phyloP scores from a whole-genome alignment of 2,113 vertebrate genomes.

The Hippocampus abdominalis region DNA sequence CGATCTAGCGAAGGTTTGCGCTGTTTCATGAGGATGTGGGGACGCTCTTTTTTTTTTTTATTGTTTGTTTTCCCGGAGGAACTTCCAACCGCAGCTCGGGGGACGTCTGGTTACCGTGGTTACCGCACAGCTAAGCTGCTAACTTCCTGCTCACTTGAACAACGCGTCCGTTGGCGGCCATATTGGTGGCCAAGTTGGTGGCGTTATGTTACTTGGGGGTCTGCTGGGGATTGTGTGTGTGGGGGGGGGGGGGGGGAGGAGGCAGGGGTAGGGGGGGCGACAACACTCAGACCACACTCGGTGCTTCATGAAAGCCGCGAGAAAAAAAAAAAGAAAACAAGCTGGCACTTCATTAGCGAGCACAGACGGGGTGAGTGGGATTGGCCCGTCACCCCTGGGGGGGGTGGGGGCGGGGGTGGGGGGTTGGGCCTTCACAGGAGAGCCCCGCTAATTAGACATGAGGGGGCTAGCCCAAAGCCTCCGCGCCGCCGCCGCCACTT shows the following conservation, averaged over 20 bases:
- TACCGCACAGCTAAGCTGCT: not conserved
- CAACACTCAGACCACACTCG: slow-evolving; percentile 38
- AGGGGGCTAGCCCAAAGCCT: slow-evolving; percentile 55
- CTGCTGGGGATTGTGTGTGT: not conserved
- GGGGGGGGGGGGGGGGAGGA: slow-evolving; percentile 3
- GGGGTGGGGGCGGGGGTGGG: slow-evolving; percentile 3
- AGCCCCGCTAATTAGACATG: slow-evolving; percentile 72
- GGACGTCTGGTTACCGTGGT: not conserved
- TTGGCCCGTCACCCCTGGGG: slow-evolving; percentile 50
- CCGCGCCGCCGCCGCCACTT: slow-evolving; percentile 69
- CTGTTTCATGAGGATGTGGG: not conserved
- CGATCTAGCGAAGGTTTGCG: not conserved
- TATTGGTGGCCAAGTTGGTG: slow-evolving; percentile 14
- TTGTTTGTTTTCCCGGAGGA: not conserved
- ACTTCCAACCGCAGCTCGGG: not conserved
- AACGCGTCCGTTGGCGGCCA: slow-evolving; percentile 4
- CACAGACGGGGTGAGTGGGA: slow-evolving; percentile 72
- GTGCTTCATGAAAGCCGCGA: slow-evolving; percentile 13
- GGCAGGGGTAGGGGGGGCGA: not conserved
- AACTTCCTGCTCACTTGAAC: not conserved
- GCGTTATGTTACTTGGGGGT: not conserved
- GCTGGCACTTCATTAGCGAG: slow-evolving; percentile 72
- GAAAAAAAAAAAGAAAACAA: slow-evolving; percentile 19
- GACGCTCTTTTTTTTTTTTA: not conserved
- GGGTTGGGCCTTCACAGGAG: slow-evolving; percentile 52